These are phyloP conservation scores for Gymnoscopelus braueri DNA, from an alignment of 2,797 vertebrate species.

Conservation along the genomic window DNA sequence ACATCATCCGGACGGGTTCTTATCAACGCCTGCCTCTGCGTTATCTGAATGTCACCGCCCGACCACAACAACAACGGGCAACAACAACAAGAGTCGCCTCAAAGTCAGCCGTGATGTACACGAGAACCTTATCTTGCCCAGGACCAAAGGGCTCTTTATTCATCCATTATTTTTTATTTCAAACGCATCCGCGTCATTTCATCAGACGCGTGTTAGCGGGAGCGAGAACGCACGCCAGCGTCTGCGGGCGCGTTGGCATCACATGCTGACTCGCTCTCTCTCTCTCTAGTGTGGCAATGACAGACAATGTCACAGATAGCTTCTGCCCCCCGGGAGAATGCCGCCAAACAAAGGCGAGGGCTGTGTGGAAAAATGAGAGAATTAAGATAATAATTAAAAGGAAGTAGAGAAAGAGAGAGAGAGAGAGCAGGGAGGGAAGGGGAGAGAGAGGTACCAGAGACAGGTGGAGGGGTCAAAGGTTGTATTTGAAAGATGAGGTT, in stretches of 20 bases:
- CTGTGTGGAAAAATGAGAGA: constrained; percentile 41
- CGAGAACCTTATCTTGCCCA: no score
- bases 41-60: no score
- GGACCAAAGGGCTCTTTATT: no score
- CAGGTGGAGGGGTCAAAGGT: constrained; percentile 29
- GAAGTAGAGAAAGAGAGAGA: constrained; percentile 19
- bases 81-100: no score
- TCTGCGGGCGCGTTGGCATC: not conserved
- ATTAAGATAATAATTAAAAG: constrained; percentile 55
- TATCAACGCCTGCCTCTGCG: no score
- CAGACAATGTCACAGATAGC: constrained; percentile 70
- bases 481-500: constrained; percentile 16
- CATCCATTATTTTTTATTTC: no score
- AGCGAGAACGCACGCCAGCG: constrained; percentile 5
- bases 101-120: no score
- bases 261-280: not conserved
- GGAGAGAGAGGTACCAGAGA: constrained; percentile 14
- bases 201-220: no score
- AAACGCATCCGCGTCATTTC: no score
- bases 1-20: no score
- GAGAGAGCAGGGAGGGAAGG: constrained; percentile 19
- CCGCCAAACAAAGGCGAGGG: constrained; percentile 47
- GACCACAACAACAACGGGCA: no score
- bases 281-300: constrained; percentile 61
- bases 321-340: constrained; percentile 56